Base-by-base conservation (phyloP, 2,797 vertebrate species). In the Xiphorhynchus erythropygius region DNA sequence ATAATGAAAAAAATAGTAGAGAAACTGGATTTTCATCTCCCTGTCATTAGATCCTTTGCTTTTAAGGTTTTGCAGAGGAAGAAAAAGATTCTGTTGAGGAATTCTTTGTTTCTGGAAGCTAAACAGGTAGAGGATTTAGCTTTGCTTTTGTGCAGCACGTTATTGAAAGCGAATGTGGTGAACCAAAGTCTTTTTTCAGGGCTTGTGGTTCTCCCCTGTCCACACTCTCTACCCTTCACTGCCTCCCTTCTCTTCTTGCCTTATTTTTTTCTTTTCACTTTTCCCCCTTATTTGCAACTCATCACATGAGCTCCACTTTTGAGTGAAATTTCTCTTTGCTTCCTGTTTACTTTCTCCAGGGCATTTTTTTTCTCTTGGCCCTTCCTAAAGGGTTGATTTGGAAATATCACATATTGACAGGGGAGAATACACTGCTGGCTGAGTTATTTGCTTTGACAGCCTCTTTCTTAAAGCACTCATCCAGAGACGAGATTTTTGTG, bases 381-480 rank as follows among this genome's bases (percentile, higher is more conserved):
- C 39, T 87, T 77, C 53, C 83, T 80, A 46, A 93, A 78, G 73
- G 50, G 49, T 80, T 95, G 83, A 70, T 94, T 95, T 97, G 65
- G 39, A 97, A 96, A 94, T 95, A 65, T 4, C 71, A 63, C 67
- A 32, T 93, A 91, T 82, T 93, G 77, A 97, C 82, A 93, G 46
- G 62, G 73, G 74, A 83, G 83, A 86, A 33, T 18, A 64, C 55
- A 64, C 16, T 89, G 46, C 33, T 84, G 49, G 69, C 28, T 95
- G 84, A 96, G 57, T 87, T 85, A 96, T 90, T 94, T 80, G 64
- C 47, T 89, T 32, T 80, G 97, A 97, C 95, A 97, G 87, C 91
- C 95, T 96, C 96, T 96, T 95, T 97, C 97, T 98, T 97, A 95
- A 97, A 97, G 97, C 97, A 97, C 89, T 97, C 97, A 97, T 96